Evolutionary conservation across 2,888 invertebrate genomes (phyloP).

Genomic region (Tinea trinotella): DNA sequence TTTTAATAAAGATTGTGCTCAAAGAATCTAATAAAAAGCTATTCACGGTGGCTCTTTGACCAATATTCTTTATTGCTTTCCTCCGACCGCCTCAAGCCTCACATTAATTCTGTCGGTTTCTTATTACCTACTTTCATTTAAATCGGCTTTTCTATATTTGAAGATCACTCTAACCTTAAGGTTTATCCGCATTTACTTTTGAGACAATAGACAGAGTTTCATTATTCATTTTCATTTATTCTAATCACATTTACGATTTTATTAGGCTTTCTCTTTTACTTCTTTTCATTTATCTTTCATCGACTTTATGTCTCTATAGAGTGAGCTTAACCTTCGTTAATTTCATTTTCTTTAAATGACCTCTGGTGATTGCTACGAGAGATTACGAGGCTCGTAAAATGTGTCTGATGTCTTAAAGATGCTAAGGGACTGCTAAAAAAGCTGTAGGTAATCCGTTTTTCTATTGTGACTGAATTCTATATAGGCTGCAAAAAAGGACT

Average conservation of each 20-base stretch:
- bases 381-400: no score
- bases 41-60: constrained; percentile 8
- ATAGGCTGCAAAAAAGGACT: no score
- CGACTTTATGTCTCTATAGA: no score
- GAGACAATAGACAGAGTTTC: constrained; percentile 1
- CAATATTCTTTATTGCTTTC: constrained; percentile 19
- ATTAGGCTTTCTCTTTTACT: not conserved
- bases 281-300: not conserved
- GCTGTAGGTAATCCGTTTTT: no score
- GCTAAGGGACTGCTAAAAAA: no score
- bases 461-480: no score
- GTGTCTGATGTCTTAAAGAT: no score
- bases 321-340: no score
- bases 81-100: not conserved
- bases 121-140: constrained; percentile 17
- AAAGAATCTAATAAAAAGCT: constrained; percentile 16
- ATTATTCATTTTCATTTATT: constrained; percentile 4
- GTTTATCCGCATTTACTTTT: constrained; percentile 7
- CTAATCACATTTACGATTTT: not conserved
- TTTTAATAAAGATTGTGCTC: constrained; percentile 12
- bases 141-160: constrained; percentile 14
- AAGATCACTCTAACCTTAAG: constrained; percentile 4
- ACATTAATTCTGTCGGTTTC: constrained; percentile 10
- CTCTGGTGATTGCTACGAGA: no score
- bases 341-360: no score